Base-by-base conservation (phyloP, 2,888 invertebrate genomes). In the Lamellibrachia columna region DNA sequence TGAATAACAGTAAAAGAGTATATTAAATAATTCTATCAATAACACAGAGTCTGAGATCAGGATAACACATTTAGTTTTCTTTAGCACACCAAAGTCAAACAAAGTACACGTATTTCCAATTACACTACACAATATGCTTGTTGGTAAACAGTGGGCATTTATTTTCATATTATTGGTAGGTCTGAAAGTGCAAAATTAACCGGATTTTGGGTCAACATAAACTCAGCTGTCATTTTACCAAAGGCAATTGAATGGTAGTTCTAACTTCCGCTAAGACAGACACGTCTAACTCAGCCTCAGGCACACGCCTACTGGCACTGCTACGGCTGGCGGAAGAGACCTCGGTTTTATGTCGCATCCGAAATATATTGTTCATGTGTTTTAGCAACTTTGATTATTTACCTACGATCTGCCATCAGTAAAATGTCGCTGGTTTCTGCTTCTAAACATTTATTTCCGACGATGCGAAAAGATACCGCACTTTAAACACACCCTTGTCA, bases 401-500 rank as follows among this genome's bases (percentile, higher is more conserved):
- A 75, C 75, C 75, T 75, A 75, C 75, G 75, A 75, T 75, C 75
- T 75, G 75, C 75, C 75, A 75, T 75, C 75, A 22, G 15, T 75
- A 75, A 22, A 75, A n/a, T 75, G 75, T 75, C 22, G 75, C 75
- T 75, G 75, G n/a, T 75, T 3, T 75, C 22, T 75, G 6, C 75
- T 15, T 22, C 15, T 75, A 75, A 75, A 6, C 75, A 75, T 75
- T 75, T 75, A 75, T 75, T 75, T 75, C n/a, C 22, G 75, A 75
- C 75, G 75, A n/a, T 75, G 75, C 22, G 22, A 75, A 75, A 75
- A 75, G 22, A 75, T 75, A 75, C 75, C 75, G n/a, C 75, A 75
- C 75, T 75, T 75, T 75, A 75, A 75, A 75, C 75, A 75, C 75
- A 75, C n/a, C 75, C 75, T 75, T 75, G 75, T 75, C 75, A 75